Percentiles rank a stretch among this genome's conserved stretches.
Evolutionary conservation across 2,888 invertebrate genomes (phyloP).

Genomic region (Megastigmus dorsalis): DNA sequence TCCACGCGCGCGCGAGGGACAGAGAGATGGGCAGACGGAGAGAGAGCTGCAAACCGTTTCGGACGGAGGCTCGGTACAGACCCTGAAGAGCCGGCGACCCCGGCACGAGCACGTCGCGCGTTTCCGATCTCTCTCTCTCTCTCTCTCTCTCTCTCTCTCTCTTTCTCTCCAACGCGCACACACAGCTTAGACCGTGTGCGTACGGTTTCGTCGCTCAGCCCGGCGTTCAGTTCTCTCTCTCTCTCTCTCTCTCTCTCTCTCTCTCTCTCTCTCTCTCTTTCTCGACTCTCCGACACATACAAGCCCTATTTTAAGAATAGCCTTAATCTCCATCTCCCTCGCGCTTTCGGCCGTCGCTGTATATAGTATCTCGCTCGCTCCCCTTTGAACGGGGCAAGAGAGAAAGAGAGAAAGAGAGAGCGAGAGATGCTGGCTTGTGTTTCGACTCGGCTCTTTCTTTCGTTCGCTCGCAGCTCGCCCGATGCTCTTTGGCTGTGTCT

Average conservation of each 20-base stretch:
- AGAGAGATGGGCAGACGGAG: not conserved
- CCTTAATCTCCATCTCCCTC: slow-evolving; percentile 64
- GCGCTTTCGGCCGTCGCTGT: not conserved
- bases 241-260: too few species aligned
- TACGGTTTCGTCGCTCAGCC: slow-evolving; percentile 39
- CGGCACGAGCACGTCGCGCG: slow-evolving; percentile 58
- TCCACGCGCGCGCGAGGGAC: not conserved
- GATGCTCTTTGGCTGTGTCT: slow-evolving; percentile 19
- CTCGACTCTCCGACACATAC: slow-evolving; percentile 49
- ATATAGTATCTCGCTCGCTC: slow-evolving; percentile 11
- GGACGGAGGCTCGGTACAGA: slow-evolving; percentile 55
- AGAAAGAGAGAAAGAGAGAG: not conserved
- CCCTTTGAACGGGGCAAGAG: not conserved
- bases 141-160: slow-evolving; percentile 53
- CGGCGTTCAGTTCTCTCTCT: slow-evolving; percentile 57
- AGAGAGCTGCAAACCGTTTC: slow-evolving; percentile 64
- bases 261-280: too few species aligned
- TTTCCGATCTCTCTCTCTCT: slow-evolving; percentile 56
- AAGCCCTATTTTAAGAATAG: slow-evolving; percentile 74
- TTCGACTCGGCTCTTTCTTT: not conserved
- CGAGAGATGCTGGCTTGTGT: not conserved
- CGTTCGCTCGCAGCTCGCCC: not conserved
- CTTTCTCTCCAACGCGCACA: slow-evolving; percentile 7
- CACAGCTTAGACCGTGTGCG: not conserved
- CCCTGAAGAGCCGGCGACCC: slow-evolving; percentile 70